A percentile compares a stretch with the other conserved stretches of the same genome.
phyloP scores from a whole-genome alignment of 2,797 vertebrate species.

The Gadopsis marmoratus region DNA sequence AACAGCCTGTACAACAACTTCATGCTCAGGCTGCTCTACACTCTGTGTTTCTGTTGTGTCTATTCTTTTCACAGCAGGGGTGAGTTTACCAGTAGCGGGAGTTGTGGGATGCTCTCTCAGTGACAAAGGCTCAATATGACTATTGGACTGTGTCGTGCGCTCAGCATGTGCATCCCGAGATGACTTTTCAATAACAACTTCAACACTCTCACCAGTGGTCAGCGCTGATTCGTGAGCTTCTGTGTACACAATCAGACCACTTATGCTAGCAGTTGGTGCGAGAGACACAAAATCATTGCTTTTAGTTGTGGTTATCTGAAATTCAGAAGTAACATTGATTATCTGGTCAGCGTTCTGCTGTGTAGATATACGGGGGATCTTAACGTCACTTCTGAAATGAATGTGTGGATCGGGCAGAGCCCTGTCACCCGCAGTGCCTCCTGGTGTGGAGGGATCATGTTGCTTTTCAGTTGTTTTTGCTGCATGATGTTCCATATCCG shows the following conservation, averaged over 20 bases:
- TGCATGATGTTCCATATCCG: constrained; percentile 10
- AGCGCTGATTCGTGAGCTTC: constrained; percentile 36
- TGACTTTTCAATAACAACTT: constrained; percentile 39
- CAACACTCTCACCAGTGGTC: constrained; percentile 8
- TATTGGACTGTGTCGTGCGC: constrained; percentile 15
- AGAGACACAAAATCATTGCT: constrained; percentile 36
- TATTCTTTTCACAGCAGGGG: constrained; percentile 36
- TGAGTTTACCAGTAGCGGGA: constrained; percentile 19
- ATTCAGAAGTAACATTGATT: constrained; percentile 25
- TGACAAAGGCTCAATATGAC: constrained; percentile 43
- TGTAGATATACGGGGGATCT: constrained; percentile 12
- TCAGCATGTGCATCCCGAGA: constrained; percentile 29
- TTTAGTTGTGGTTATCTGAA: constrained; percentile 33
- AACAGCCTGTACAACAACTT: constrained; percentile 34
- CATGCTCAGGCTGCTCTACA: constrained; percentile 21
- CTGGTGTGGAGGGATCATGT: neutral
- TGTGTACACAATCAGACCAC: neutral
- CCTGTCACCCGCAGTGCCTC: neutral
- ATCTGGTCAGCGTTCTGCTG: constrained; percentile 9
- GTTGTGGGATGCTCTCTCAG: constrained; percentile 28
- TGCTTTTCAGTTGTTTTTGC: constrained; percentile 34
- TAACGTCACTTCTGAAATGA: constrained; percentile 27
- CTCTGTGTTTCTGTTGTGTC: constrained; percentile 37
- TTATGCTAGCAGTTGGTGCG: constrained; percentile 13
- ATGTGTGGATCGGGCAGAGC: constrained; percentile 3